Conservation (phyloP, 2,888 invertebrate genomes). For the Neoitamus cyanurus region DNA sequence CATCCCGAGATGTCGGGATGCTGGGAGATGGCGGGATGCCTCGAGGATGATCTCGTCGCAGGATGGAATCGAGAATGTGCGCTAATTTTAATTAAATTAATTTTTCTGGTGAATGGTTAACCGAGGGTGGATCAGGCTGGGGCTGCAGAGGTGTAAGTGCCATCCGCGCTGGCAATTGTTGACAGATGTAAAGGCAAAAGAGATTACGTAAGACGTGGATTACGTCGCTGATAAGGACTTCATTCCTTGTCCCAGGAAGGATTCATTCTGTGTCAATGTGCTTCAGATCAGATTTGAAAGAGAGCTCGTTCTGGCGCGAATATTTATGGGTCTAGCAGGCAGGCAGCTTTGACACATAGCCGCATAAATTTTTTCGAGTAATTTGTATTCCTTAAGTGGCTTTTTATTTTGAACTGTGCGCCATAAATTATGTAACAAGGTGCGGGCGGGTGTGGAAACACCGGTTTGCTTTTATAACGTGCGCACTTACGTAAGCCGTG, state of each 20-base stretch:
- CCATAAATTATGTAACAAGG: background rate
- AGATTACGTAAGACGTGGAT: slow-evolving; percentile 36
- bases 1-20: background rate
- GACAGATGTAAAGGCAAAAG: slow-evolving; percentile 26
- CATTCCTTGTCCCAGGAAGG: background rate
- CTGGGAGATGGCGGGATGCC: background rate
- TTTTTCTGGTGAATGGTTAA: slow-evolving; percentile 19
- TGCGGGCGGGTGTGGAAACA: background rate
- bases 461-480: background rate
- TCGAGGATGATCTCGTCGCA: slow-evolving; percentile 13
- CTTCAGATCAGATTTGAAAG: background rate
- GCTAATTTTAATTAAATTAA: slow-evolving; percentile 44
- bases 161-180: slow-evolving; percentile 10
- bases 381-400: slow-evolving; percentile 29
- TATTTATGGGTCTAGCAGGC: slow-evolving; percentile 27
- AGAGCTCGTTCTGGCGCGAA: background rate
- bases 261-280: slow-evolving; percentile 18
- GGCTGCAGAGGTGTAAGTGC: slow-evolving; percentile 7
- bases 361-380: slow-evolving; percentile 13
- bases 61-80: background rate
- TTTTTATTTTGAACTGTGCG: slow-evolving; percentile 13
- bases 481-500: background rate
- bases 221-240: slow-evolving; percentile 27
- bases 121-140: background rate
- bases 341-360: slow-evolving; percentile 21